Evolutionary conservation across 37 sponge, comb jelly and placozoan species (phyloP), one percentile per base, ranked within the genome.

Genomic region (Axinella damicornis): DNA sequence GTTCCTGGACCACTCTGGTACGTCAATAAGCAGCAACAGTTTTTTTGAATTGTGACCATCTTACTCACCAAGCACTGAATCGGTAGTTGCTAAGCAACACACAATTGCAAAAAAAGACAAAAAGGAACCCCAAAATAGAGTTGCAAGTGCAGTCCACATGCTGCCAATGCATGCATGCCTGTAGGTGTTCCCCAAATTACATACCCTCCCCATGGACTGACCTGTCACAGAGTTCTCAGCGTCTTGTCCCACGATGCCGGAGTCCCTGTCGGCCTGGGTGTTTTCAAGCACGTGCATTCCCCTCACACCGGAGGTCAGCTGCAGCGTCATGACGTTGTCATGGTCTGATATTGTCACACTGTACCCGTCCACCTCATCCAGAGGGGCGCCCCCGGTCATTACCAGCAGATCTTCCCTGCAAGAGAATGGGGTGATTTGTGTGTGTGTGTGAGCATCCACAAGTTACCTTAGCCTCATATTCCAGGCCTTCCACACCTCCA

Each of bases 261-360:
- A 87, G 83, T 93, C 94, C 83, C 76, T 89, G 64, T 93, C 94
- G 1, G 85, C 27, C 71, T 85, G 87, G 32, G 46, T 30, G 74
- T 82, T 83, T 33, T 93, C 94, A 11, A 93, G 64, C 19, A 93
- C 66, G 39, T 89, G 81, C 83, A 93, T 86, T 2, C 86, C 74
- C 72, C 54, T 82, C 65, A 93, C 87, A 30, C 80, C 34, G n/a
- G 94, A 93, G 57, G 94, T 93, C 36, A 89, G 73, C 76, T 89
- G 94, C 21, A 93, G 74, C 19, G 90, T 79, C 46, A 65, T 22
- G 1, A 24, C 41, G 27, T 89, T 83, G 25, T 74, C 65, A 24
- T 74, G 35, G 27, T 89, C 90, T n/a, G 40, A 60, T 9, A 93
- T 65, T 14, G 87, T 86, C 21, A 89, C 71, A 40, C 83, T 82